phyloP scores from a whole-genome alignment of 2,888 invertebrate species.

The Buathra laborator region DNA sequence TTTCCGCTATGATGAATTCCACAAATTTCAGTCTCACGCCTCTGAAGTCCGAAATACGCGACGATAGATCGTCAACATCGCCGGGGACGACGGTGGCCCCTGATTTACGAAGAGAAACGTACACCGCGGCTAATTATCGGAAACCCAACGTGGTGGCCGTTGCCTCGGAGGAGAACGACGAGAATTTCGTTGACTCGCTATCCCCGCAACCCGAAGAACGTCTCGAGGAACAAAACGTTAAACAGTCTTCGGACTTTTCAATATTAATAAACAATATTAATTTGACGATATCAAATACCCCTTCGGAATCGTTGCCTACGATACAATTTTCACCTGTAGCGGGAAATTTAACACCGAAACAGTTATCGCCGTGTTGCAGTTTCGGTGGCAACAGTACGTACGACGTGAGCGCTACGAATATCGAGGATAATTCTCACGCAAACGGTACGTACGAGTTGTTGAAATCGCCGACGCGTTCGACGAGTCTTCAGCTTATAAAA shows the following conservation, averaged over 20 bases:
- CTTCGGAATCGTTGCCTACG: slow-evolving; percentile 17
- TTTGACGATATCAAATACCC: slow-evolving; percentile 72
- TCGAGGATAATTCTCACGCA: slow-evolving; percentile 50
- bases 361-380: slow-evolving; percentile 2
- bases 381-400: slow-evolving; percentile 44
- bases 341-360: background rate
- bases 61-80: slow-evolving; percentile 20
- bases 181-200: slow-evolving; percentile 75
- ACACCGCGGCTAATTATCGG: slow-evolving; percentile 61
- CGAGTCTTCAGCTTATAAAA: slow-evolving; percentile 58
- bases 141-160: slow-evolving; percentile 10
- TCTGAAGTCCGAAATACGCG: slow-evolving; percentile 55
- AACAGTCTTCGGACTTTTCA: slow-evolving; percentile 75
- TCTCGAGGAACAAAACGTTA: background rate
- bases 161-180: slow-evolving; percentile 40
- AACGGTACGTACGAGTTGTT: slow-evolving; percentile 72
- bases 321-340: slow-evolving; percentile 69
- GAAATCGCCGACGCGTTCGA: slow-evolving; percentile 66
- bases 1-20: slow-evolving; percentile 71
- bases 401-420: slow-evolving; percentile 51
- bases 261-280: slow-evolving; percentile 77
- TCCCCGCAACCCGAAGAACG: slow-evolving; percentile 66
- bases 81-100: slow-evolving; percentile 40
- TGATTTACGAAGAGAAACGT: slow-evolving; percentile 77
- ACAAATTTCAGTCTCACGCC: slow-evolving; percentile 73